These are phyloP conservation scores for Schlechtendalia chinensis DNA, from an alignment of 1,140 invertebrate genomes.

Conservation along the genomic window DNA sequence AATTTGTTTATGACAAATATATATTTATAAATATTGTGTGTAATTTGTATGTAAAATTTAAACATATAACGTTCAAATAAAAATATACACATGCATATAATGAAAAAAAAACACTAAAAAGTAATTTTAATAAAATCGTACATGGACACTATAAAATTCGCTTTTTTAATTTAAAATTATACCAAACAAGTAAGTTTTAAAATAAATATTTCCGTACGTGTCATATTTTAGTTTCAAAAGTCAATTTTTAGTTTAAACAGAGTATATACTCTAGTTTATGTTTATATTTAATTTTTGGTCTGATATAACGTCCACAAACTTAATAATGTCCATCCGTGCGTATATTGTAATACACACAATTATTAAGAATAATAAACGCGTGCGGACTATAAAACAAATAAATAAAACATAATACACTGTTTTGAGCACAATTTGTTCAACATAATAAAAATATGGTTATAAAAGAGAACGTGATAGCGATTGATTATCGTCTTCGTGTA, in stretches of 20 bases:
- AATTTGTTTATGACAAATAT: no score
- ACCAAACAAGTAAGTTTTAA: not conserved
- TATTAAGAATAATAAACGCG: slow-evolving; percentile 15
- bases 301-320: not conserved
- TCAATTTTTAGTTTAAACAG: slow-evolving; percentile 18
- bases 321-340: not conserved
- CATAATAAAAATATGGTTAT: not conserved
- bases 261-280: not conserved
- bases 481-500: not conserved
- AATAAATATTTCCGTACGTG: not conserved
- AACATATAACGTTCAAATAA: no score
- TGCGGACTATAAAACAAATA: not conserved
- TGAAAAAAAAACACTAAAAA: no score
- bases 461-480: not conserved
- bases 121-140: no score
- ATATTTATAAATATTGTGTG: no score
- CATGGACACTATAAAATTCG: no score
- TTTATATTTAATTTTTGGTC: slow-evolving; percentile 6
- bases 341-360: not conserved
- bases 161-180: not conserved
- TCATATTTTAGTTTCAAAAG: slow-evolving; percentile 1
- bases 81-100: no score
- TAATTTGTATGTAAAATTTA: no score
- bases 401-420: not conserved
- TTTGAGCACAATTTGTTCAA: not conserved